Percentiles rank a stretch among this genome's conserved stretches.
phyloP scores from a whole-genome alignment of 1,140 invertebrate genomes.

The Agrypnia vestita region DNA sequence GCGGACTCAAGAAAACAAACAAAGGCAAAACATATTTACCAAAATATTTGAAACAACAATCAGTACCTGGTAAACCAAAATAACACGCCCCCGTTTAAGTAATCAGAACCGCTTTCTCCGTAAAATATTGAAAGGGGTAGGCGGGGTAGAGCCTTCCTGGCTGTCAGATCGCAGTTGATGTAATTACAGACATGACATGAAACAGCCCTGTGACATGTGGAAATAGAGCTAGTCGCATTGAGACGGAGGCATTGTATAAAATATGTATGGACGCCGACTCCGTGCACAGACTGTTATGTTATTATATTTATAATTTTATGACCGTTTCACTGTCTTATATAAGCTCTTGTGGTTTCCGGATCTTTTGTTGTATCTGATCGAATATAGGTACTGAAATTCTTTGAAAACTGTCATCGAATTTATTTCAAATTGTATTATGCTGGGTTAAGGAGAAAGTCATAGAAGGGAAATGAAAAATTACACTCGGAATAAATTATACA shows the following conservation, averaged over 20 bases:
- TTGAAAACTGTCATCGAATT: no score
- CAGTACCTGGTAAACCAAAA: background rate
- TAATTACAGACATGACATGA: conserved; percentile 39
- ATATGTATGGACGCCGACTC: conserved; percentile 8
- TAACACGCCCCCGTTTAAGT: conserved; percentile 12
- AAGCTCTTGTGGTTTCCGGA: background rate
- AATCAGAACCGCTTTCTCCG: conserved; percentile 4
- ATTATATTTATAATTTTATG: conserved; percentile 21
- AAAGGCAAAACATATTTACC: no score
- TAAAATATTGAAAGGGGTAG: conserved; percentile 33
- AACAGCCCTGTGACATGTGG: conserved; percentile 24
- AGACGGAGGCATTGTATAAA: conserved; percentile 30
- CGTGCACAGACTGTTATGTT: conserved; percentile 11
- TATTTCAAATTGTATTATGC: no score
- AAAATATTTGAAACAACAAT: no score
- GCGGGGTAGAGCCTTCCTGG: background rate
- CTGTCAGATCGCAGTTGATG: conserved; percentile 27
- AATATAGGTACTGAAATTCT: no score
- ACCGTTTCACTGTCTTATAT: conserved; percentile 7
- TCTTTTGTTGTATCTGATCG: no score
- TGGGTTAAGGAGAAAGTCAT: no score
- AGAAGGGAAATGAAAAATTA: no score
- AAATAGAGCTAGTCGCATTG: conserved; percentile 7
- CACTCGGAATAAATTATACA: no score
- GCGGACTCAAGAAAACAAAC: no score